Base-by-base conservation (phyloP, 2,797 vertebrate species). In the Nannoperca australis region DNA sequence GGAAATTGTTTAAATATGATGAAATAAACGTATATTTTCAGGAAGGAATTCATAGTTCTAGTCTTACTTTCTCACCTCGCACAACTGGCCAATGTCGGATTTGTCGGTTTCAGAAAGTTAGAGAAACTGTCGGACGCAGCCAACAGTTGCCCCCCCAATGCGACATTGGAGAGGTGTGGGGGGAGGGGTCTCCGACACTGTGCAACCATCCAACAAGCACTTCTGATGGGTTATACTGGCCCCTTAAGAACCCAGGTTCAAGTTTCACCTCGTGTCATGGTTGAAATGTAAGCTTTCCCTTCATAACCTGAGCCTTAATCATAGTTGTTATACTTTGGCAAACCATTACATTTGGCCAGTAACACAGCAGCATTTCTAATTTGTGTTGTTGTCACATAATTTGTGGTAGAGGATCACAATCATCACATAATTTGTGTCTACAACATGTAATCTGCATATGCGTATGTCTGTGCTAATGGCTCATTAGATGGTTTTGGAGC, bases 401-500 rank as follows among this genome's bases (percentile, higher is more conserved):
- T 78, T 76, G 65, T 45, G 69, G 74, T 36, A 6, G 47, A 79
- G 24, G 66, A 72, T 74, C 24, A 53, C 70, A 72, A 74, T 79
- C 34, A 54, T 64, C 55, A 65, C 61, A 65, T 73, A 2, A 64
- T 78, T 69, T 45, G 42, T 32, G 51, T 75, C 53, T 49, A 12
- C 32, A 87, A 53, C 56, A 42, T 84, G 42, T 85, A 67, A 77
- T 85, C 76, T 76, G 53, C 34, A 53, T 40, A 62, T 76, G 24
- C 24, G 24, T 70, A 17, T 13, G 54, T 65, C 58, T 53, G 14
- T 44, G 50, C 38, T 73, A 40, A 54, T 73, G 65, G 76, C 47
- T 68, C n/a, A 22, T 45, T 45, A 79, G 58, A 62, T 1, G 0
- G 17, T 79, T 81, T 81, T 61, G 40, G 53, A 63, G 61, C 22